Evolutionary conservation across 1,140 invertebrate genomes (phyloP).

Genomic region (Epicauta chinensis): DNA sequence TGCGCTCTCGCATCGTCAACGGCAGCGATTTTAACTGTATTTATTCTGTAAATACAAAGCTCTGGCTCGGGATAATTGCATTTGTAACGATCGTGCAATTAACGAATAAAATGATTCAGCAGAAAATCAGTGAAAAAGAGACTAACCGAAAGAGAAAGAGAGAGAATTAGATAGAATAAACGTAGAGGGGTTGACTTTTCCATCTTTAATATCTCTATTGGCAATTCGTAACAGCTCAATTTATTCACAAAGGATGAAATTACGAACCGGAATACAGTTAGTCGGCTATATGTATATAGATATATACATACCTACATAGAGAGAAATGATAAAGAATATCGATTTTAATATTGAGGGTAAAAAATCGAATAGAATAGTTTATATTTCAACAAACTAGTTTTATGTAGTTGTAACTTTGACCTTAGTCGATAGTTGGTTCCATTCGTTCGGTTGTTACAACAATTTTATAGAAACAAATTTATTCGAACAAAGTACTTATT

Average conservation of each 20-base stretch:
- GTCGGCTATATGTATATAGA: too few relatives aligned
- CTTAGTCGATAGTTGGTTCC: too few relatives aligned
- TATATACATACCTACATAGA: too few relatives aligned
- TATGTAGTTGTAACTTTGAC: too few relatives aligned
- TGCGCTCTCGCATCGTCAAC: conserved; percentile 13
- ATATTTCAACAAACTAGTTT: too few relatives aligned
- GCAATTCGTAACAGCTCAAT: conserved; percentile 26
- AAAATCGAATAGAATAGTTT: too few relatives aligned
- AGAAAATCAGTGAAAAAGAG: conserved; percentile 25
- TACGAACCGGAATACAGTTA: conserved; percentile 11
- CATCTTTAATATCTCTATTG: conserved; percentile 30
- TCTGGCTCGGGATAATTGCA: conserved; percentile 36
- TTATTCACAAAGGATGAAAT: conserved; percentile 26
- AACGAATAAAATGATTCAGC: conserved; percentile 36
- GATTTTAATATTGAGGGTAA: too few relatives aligned
- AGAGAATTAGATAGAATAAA: neutral
- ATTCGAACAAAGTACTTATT: too few relatives aligned
- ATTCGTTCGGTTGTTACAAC: too few relatives aligned
- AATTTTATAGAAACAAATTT: too few relatives aligned
- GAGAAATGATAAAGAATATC: too few relatives aligned
- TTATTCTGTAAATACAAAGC: conserved; percentile 38
- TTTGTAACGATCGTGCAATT: conserved; percentile 41
- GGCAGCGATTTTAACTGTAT: conserved; percentile 33
- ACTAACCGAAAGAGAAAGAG: neutral
- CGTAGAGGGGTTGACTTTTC: conserved; percentile 21